Conservation (phyloP, 2,113 vertebrate species). For the Melanostigma gelatinosum region DNA sequence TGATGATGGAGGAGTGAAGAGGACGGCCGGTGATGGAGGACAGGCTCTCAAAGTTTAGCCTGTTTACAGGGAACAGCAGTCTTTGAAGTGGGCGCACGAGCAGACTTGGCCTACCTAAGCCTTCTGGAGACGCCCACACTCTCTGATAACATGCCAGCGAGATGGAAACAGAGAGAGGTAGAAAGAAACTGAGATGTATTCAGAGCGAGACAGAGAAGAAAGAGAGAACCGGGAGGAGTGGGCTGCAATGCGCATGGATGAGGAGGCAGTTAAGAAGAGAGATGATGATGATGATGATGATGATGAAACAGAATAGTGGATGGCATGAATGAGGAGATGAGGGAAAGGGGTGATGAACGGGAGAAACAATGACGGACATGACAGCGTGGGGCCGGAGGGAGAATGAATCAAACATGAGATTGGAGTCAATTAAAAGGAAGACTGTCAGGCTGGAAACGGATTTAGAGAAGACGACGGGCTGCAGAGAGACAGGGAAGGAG, state of each 20-base stretch:
- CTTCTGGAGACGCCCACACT: constrained; percentile 42
- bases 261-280: constrained; percentile 34
- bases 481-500: not conserved
- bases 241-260: not conserved
- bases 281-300: constrained; percentile 8
- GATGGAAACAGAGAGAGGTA: not conserved
- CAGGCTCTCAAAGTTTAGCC: constrained; percentile 37
- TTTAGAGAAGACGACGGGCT: not conserved
- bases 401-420: constrained; percentile 46
- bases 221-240: not conserved
- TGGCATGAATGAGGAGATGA: constrained; percentile 41
- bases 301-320: constrained; percentile 56
- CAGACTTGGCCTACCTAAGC: not conserved
- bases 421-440: constrained; percentile 35
- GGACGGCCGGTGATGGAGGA: constrained; percentile 8
- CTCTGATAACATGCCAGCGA: not conserved
- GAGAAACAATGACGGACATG: constrained; percentile 34
- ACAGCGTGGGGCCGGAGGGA: constrained; percentile 31
- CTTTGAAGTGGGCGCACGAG: constrained; percentile 34
- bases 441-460: constrained; percentile 4
- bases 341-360: constrained; percentile 29
- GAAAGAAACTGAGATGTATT: not conserved
- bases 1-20: constrained; percentile 8
- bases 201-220: not conserved
- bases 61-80: not conserved